Percentiles rank a stretch among this genome's conserved stretches.
Evolutionary conservation across 1,140 invertebrate species (phyloP).

Genomic region (Drosophila quadrilineata): DNA sequence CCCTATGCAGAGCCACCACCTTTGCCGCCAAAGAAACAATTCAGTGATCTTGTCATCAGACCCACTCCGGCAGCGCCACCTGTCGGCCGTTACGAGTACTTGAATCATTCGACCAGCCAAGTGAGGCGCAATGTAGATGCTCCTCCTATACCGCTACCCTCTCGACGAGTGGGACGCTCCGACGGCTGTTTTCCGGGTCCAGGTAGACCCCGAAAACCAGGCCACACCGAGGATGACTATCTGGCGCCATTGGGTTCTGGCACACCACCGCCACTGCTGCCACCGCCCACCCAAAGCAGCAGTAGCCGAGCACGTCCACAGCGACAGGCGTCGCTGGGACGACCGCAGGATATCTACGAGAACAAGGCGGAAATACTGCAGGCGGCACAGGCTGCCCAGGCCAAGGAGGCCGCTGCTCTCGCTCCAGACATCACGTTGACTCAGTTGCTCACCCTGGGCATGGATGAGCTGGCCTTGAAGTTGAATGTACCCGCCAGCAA

Average conservation of each 20-base stretch:
- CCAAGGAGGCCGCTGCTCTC: conserved; percentile 43
- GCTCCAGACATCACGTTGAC: conserved; percentile 89
- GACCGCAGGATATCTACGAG: conserved; percentile 71
- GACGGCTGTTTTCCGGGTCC: conserved; percentile 82
- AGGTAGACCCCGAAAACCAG: conserved; percentile 81
- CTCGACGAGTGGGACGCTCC: conserved; percentile 83
- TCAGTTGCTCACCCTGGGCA: conserved; percentile 90
- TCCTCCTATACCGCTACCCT: conserved; percentile 85
- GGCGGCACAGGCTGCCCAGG: conserved; percentile 56
- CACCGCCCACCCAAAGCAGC: conserved; percentile 61
- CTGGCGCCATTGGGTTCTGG: conserved; percentile 83
- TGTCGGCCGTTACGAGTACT: conserved; percentile 61
- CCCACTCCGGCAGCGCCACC: conserved; percentile 53
- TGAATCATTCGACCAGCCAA: conserved; percentile 44
- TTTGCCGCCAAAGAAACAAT: conserved; percentile 91
- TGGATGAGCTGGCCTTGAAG: conserved; percentile 89
- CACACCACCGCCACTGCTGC: conserved; percentile 58
- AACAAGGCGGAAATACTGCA: conserved; percentile 75
- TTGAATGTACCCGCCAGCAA: conserved; percentile 88
- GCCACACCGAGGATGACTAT: conserved; percentile 85
- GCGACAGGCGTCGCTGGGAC: conserved; percentile 54
- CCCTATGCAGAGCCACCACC: conserved; percentile 87
- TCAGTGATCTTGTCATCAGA: conserved; percentile 80
- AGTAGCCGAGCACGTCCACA: conserved; percentile 54
- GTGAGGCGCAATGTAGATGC: conserved; percentile 56